phyloP scores from a whole-genome alignment of 2,113 vertebrate genomes.

The Jaculus jaculus region DNA sequence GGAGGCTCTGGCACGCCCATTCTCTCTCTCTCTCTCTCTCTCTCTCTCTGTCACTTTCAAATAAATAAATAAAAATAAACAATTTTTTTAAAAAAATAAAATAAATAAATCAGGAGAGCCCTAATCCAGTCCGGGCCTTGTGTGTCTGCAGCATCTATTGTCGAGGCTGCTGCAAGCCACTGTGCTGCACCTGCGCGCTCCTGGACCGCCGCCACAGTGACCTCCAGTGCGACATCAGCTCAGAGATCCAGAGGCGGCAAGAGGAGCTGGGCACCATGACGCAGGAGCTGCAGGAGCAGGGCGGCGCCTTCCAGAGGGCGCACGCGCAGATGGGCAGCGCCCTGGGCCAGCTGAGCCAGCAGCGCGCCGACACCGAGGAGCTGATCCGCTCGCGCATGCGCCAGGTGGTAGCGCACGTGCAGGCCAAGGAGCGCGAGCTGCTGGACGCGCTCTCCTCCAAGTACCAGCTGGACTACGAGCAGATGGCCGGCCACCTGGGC shows the following conservation, averaged over 20 bases:
- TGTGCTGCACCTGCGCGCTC: slow-evolving; percentile 79
- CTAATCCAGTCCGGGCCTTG: not conserved
- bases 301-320: not conserved
- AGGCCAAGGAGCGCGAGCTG: slow-evolving; percentile 54
- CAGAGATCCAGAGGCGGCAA: slow-evolving; percentile 72
- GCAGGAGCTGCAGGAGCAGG: slow-evolving; percentile 53
- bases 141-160: slow-evolving; percentile 79
- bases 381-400: slow-evolving; percentile 54
- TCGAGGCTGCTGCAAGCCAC: slow-evolving; percentile 52
- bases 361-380: not conserved
- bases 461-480: slow-evolving; percentile 36
- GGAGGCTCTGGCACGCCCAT: no score
- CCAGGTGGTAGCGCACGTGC: slow-evolving; percentile 62
- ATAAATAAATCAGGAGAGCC: not conserved
- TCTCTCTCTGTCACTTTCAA: no score
- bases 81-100: not conserved
- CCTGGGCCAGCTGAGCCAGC: slow-evolving; percentile 16
- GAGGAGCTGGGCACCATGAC: slow-evolving; percentile 69
- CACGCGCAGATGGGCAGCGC: not conserved
- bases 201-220: slow-evolving; percentile 76
- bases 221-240: slow-evolving; percentile 71
- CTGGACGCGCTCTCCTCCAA: slow-evolving; percentile 44
- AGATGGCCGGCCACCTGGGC: slow-evolving; percentile 30
- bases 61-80: no score
- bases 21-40: no score